phyloP scores from a whole-genome alignment of 2,113 vertebrate genomes.

The Tichodroma muraria region DNA sequence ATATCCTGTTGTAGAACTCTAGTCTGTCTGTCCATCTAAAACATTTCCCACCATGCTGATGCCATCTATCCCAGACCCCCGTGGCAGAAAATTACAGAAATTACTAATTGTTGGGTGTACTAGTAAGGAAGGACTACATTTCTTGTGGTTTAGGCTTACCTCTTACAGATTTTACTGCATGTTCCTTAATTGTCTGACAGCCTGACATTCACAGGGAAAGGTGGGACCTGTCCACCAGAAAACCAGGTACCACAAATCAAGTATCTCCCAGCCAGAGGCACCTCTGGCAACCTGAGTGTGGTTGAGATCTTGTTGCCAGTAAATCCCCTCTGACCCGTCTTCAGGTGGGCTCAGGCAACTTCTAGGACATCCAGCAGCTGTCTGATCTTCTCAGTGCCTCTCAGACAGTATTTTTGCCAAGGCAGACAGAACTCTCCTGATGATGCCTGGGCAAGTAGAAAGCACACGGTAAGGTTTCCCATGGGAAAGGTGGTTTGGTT shows the following conservation, averaged over 20 bases:
- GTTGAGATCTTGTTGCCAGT: background rate
- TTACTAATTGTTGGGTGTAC: background rate
- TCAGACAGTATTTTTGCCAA: background rate
- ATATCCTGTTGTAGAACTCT: background rate
- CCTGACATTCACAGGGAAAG: accelerated
- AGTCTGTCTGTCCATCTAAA: background rate
- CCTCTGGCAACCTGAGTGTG: background rate
- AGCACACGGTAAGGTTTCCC: background rate
- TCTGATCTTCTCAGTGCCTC: background rate
- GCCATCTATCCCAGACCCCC: background rate
- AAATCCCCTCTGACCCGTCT: background rate
- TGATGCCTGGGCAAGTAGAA: background rate
- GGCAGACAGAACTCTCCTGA: accelerated
- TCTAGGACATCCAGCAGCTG: background rate
- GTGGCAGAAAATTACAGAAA: background rate
- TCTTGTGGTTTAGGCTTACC: background rate
- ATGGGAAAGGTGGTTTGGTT: background rate
- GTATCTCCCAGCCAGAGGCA: background rate
- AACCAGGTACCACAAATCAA: background rate
- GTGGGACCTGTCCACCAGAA: background rate
- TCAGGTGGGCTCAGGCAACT: accelerated
- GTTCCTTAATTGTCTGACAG: background rate
- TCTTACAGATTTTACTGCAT: background rate
- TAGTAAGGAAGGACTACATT: background rate
- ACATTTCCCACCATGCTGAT: background rate